Base-by-base conservation (phyloP, 2,888 invertebrate species). In the Uropetala carovei region DNA sequence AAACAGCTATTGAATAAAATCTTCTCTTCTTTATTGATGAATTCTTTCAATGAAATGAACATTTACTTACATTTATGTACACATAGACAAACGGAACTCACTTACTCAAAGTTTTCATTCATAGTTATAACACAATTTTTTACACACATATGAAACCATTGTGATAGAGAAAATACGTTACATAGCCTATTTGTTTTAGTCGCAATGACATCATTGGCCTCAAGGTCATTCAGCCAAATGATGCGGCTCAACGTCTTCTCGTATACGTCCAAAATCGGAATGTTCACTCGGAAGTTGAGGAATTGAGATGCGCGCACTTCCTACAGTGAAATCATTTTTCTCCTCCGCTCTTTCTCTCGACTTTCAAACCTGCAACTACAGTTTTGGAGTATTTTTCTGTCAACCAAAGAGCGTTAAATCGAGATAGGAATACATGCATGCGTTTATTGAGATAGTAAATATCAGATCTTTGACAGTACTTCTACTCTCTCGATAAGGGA, bases 61-160 rank as follows among this genome's bases (percentile, higher is more conserved):
- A 64, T 89, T 89, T 89, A 89, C 60, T 64, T 89, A 89, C 89
- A 89, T 27, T 68, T 89, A 89, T 89, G 27, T 89, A 89, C 89
- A 89, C 89, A 89, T 89, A 89, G 89, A 89, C 64, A 43, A 89
- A 64, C 89, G 64, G n/a, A 89, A 64, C 43, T 89, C 89, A 89
- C 14, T 64, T 89, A 64, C 89, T 43, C 89, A 89, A 64, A 43
- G n/a, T 64, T 43, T 89, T 27, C 43, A 64, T 43, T 68, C 89
- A 64, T 43, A 30, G 89, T 43, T 68, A 89, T 89, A 64, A 58
- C 89, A 89, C 64, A 89, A 64, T 86, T 27, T 68, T 43, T 60
- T 89, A 64, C 64, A 68, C 89, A 89, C 89, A 89, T 64, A 89
- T 68, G 64, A 89, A 64, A 18, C 56, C 57, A 57, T 83, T 83